Evolutionary conservation across 2,113 vertebrate species (phyloP), one percentile per base, ranked within the genome.

Genomic region (Turdus rufiventris): DNA sequence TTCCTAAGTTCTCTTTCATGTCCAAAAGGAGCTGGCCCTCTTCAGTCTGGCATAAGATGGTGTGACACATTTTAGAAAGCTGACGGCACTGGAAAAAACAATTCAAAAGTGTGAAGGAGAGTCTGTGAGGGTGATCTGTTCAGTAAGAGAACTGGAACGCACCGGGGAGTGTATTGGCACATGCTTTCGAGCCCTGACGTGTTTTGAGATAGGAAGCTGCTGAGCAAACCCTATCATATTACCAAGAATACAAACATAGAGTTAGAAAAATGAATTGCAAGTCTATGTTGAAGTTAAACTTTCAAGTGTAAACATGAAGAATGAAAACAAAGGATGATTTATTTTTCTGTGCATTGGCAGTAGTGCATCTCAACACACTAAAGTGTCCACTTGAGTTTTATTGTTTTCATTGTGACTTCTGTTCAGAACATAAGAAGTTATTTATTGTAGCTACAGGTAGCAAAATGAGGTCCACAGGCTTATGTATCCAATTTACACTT

Each of bases 121-220:
- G 65, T 53, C 67, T 88, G 5, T 58, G 0, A 1, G 73, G 14
- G 31, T 85, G 88, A 80, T 85, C 74, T 83, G 6, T 67, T 96
- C 48, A 3, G 36, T 63, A 50, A 75, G 72, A 91, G 85, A 95
- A 65, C 31, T 91, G 88, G 85, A 91, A 83, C 4, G 0, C 57
- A 38, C 48, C 0, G 0, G 15, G 36, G 67, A 74, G 85, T 56
- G 43, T 33, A 83, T 8, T 77, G 91, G 68, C 85, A 81, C 8
- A 4, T 61, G 67, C 63, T 86, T 88, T 85, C 72, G 67, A 83
- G 38, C 63, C 54, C 56, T 77, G 72, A 92, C 26, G 5, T 92
- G 65, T 76, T 94, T 68, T 2, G 24, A 88, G 85, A 96, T 84
- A 96, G 88, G 76, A 60, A 93, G 84, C 66, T 84, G 91, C 91